phyloP scores from a whole-genome alignment of 53 echinoderm and acorn worm species.

The Holothuria leucospilota region DNA sequence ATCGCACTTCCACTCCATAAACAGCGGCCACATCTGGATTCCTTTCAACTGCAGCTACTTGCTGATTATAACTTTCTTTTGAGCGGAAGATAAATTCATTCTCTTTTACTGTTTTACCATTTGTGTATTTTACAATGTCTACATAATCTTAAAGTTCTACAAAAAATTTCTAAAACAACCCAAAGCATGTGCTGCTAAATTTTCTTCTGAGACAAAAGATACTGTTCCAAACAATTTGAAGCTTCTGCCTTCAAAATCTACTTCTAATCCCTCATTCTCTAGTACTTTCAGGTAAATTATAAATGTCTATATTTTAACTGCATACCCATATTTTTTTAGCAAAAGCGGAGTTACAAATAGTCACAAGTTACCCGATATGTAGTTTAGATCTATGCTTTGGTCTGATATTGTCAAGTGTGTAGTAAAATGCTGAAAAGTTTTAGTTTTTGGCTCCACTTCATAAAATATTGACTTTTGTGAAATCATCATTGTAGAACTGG shows the following conservation, averaged over 20 bases:
- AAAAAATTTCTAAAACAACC: conserved; percentile 33
- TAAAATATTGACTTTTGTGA: conserved; percentile 24
- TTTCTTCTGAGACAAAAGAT: conserved; percentile 52
- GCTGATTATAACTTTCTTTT: not conserved
- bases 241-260: not conserved
- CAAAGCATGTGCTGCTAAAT: conserved; percentile 45
- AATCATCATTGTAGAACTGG: conserved; percentile 35
- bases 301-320: not conserved
- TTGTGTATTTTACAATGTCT: conserved; percentile 30
- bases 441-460: conserved; percentile 4
- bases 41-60: not conserved
- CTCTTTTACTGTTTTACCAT: conserved; percentile 1
- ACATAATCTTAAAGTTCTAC: conserved; percentile 20
- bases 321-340: conserved; percentile 30
- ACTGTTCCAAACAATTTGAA: conserved; percentile 38
- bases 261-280: not conserved
- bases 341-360: conserved; percentile 12
- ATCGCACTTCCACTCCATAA: conserved; percentile 38
- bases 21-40: not conserved
- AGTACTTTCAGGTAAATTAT: not conserved
- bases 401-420: conserved; percentile 15
- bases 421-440: conserved; percentile 51
- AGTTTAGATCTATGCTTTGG: conserved; percentile 45
- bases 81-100: not conserved
- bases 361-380: conserved; percentile 34